These are phyloP conservation scores for Cheilosia variabilis DNA, from an alignment of 2,888 invertebrate species.

Conservation along the genomic window DNA sequence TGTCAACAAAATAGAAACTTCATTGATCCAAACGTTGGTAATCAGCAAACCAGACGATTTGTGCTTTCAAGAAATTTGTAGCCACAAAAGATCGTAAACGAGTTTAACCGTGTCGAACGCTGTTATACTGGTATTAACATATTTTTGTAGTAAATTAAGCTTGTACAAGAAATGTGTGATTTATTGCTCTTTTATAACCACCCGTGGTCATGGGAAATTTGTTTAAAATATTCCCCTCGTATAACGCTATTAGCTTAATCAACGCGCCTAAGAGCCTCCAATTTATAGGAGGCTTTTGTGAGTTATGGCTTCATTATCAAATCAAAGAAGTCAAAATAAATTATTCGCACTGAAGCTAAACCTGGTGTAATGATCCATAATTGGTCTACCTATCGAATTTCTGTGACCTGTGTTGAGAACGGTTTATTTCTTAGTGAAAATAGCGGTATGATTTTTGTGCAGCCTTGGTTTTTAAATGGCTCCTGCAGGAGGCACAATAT, in stretches of 20 bases:
- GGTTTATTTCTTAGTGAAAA: too few relatives aligned
- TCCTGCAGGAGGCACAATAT: too few relatives aligned
- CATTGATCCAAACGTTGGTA: too few relatives aligned
- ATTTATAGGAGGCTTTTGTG: not conserved
- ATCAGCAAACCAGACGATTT: not conserved
- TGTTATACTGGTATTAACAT: constrained; percentile 1
- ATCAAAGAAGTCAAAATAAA: not conserved
- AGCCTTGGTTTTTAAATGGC: too few relatives aligned
- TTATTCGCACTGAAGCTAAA: not conserved
- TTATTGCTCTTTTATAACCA: constrained; percentile 20
- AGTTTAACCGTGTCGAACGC: not conserved
- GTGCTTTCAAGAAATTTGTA: not conserved
- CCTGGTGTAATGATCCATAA: not conserved
- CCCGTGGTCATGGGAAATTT: constrained; percentile 13
- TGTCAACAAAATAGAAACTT: too few relatives aligned
- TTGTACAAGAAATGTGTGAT: constrained; percentile 8
- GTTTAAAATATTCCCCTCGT: constrained; percentile 23
- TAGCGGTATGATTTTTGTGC: too few relatives aligned
- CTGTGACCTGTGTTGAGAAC: too few relatives aligned
- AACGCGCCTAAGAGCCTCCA: constrained; percentile 11
- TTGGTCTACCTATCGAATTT: too few relatives aligned
- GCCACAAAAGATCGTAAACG: too few relatives aligned
- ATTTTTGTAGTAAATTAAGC: constrained; percentile 15
- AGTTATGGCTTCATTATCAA: constrained; percentile 32
- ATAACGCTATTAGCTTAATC: constrained; percentile 25